These are phyloP conservation scores for Temnothorax curvispinosus DNA, from an alignment of 1,140 invertebrate species.

Conservation along the genomic window DNA sequence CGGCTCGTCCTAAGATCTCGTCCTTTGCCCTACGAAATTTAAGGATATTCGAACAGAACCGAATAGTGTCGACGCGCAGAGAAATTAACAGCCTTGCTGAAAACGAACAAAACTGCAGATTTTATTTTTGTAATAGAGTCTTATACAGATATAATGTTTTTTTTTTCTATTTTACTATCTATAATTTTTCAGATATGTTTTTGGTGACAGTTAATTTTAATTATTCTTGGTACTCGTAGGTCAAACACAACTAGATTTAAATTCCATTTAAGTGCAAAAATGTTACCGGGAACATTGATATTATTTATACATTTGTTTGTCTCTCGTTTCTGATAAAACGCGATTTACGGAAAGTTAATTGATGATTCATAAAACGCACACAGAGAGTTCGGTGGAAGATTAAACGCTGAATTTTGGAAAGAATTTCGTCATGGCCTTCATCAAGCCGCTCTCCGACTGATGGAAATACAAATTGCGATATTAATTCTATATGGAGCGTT, in stretches of 20 bases:
- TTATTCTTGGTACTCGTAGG: not conserved
- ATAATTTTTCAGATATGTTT: not conserved
- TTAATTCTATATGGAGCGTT: conserved; percentile 54
- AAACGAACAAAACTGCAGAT: not conserved
- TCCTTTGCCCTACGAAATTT: conserved; percentile 24
- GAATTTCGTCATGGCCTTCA: conserved; percentile 39
- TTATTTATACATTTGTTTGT: not conserved
- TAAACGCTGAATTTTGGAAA: conserved; percentile 55
- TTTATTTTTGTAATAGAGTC: not conserved
- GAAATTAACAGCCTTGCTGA: not conserved
- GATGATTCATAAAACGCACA: conserved; percentile 41
- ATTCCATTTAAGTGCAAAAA: not conserved
- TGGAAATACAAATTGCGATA: conserved; percentile 63
- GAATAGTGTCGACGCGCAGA: not conserved
- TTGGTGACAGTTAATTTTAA: not conserved
- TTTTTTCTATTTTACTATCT: not conserved
- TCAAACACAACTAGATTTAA: not conserved
- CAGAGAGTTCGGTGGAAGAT: not conserved
- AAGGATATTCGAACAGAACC: not conserved
- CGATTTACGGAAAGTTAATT: conserved; percentile 32
- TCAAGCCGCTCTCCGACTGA: conserved; percentile 26
- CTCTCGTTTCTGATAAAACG: not conserved
- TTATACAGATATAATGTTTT: not conserved
- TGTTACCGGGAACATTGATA: not conserved
- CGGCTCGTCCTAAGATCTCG: not conserved